phyloP scores from a whole-genome alignment of 2,888 invertebrate species.

The Ferdinandea cuprea region DNA sequence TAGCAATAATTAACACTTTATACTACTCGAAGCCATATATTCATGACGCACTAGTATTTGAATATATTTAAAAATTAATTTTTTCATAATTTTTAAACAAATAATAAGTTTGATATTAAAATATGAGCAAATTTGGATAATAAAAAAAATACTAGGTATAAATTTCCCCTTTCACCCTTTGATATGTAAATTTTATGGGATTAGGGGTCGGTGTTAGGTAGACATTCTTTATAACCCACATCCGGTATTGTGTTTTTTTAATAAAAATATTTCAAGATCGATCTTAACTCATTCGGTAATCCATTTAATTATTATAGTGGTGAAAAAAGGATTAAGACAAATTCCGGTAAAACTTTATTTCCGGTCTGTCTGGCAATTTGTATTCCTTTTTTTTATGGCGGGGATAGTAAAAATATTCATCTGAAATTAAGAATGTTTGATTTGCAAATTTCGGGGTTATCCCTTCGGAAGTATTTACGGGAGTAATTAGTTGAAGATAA shows the following conservation, averaged over 20 bases:
- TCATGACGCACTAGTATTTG: too few species aligned
- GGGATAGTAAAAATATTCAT: conserved; percentile 2
- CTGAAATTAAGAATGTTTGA: not conserved
- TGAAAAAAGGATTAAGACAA: not conserved
- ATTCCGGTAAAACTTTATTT: not conserved
- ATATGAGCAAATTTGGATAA: too few species aligned
- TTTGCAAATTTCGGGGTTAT: conserved; percentile 1
- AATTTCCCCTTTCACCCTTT: not conserved
- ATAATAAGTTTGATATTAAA: too few species aligned
- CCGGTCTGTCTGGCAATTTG: not conserved
- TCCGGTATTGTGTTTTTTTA: not conserved
- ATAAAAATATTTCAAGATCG: not conserved
- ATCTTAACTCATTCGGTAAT: not conserved
- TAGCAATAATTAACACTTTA: too few species aligned
- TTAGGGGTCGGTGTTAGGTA: not conserved
- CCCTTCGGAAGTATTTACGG: not conserved
- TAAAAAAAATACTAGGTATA: too few species aligned
- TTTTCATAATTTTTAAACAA: too few species aligned
- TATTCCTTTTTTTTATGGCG: not conserved
- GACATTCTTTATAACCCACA: not conserved
- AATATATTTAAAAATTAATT: too few species aligned
- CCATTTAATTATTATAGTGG: not conserved
- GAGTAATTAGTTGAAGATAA: conserved; percentile 5
- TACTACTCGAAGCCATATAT: too few species aligned
- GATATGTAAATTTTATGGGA: not conserved